Conservation (phyloP, 92 coral and sea anemone genomes). For the Porites rus region DNA sequence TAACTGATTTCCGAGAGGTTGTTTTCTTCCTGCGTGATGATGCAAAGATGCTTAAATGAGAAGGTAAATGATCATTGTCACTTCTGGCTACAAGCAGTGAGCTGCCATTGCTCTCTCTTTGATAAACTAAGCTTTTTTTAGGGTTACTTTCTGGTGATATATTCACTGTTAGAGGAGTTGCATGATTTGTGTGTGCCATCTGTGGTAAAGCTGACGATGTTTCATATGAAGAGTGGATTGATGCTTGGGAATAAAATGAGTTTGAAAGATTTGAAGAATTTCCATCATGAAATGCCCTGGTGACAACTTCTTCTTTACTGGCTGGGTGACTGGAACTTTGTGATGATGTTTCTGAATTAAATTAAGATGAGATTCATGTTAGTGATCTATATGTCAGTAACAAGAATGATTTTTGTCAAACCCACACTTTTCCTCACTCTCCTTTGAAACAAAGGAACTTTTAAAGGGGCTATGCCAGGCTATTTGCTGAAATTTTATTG, state of each 20-base stretch:
- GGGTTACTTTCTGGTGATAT: slow-evolving; percentile 42
- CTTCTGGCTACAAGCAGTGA: slow-evolving; percentile 43
- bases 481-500: no score
- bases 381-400: no score
- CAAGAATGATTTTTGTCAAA: no score
- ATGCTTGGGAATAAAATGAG: slow-evolving; percentile 15
- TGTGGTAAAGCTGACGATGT: neutral
- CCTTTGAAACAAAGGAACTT: neutral
- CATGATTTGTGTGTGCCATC: neutral
- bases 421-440: neutral
- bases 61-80: slow-evolving; percentile 17
- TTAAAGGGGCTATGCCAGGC: no score
- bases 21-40: slow-evolving; percentile 82
- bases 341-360: slow-evolving; percentile 16
- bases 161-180: slow-evolving; percentile 23
- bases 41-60: slow-evolving; percentile 31
- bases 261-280: slow-evolving; percentile 6
- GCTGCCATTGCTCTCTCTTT: neutral
- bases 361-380: neutral
- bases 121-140: slow-evolving; percentile 21
- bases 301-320: neutral
- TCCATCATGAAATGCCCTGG: slow-evolving; percentile 3
- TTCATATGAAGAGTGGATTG: neutral
- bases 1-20: slow-evolving; percentile 77
- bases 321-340: neutral